Evolutionary conservation across 2,797 vertebrate genomes (phyloP).

Genomic region (Oreochromis grahami): DNA sequence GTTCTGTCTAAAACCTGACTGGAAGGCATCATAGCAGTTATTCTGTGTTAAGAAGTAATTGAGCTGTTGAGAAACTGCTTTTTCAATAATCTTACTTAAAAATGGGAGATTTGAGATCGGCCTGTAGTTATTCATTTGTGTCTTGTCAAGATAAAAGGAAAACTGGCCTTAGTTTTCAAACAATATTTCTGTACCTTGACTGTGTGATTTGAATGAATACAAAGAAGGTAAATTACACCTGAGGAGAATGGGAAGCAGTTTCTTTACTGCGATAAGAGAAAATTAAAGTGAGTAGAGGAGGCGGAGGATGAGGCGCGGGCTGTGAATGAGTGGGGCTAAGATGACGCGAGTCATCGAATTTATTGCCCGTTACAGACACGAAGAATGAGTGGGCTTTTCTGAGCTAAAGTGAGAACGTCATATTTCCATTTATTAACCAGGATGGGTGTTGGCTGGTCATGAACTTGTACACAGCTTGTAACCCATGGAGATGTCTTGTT

Average conservation of each 20-base stretch:
- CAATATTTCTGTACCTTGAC: background rate
- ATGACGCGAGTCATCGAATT: background rate
- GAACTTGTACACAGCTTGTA: no score
- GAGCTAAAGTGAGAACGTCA: background rate
- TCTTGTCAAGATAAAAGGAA: no score
- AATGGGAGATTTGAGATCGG: no score
- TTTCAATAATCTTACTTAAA: no score
- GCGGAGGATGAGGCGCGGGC: background rate
- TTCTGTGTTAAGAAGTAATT: no score
- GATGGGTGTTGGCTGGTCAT: background rate
- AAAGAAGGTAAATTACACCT: background rate
- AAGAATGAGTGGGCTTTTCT: background rate
- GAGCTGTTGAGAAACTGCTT: no score
- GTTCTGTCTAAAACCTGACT: no score
- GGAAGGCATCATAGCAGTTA: no score
- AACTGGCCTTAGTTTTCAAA: background rate
- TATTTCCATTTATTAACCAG: background rate
- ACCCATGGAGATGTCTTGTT: background rate
- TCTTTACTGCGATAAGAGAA: background rate
- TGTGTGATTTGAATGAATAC: background rate
- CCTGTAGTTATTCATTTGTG: no score
- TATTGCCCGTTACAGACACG: background rate
- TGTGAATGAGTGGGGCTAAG: background rate
- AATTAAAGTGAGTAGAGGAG: background rate
- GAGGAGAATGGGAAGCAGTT: background rate